Evolutionary conservation across 2,113 vertebrate genomes (phyloP).

Genomic region (Vidua macroura): DNA sequence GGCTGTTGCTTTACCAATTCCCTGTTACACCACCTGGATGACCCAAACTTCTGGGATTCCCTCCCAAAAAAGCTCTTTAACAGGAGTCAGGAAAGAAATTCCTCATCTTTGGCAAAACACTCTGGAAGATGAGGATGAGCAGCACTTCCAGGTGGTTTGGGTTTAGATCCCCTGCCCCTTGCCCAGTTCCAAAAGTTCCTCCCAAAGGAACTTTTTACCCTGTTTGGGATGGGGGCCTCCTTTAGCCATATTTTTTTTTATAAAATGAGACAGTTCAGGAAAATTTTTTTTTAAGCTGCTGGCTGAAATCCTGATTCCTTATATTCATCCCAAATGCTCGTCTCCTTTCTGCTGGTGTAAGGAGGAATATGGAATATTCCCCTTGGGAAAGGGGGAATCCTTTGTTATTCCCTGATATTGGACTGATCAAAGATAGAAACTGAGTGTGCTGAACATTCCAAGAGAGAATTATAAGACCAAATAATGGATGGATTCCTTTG

Average conservation of each 20-base stretch:
- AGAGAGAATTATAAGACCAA: neutral
- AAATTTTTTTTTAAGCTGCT: neutral
- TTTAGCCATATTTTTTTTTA: neutral
- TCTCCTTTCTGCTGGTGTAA: neutral
- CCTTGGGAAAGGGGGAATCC: neutral
- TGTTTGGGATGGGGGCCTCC: neutral
- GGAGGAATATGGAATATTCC: neutral
- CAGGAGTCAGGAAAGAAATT: neutral
- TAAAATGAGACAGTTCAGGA: neutral
- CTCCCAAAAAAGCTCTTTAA: neutral
- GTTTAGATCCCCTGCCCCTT: neutral
- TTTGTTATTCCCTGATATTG: fast-evolving
- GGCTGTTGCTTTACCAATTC: neutral
- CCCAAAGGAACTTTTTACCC: neutral
- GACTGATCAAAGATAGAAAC: neutral
- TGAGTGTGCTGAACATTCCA: neutral
- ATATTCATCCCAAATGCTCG: neutral
- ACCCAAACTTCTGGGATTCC: neutral
- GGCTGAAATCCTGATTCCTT: neutral
- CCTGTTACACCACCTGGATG: neutral
- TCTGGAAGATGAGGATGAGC: neutral
- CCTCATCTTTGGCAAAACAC: neutral
- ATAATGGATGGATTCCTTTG: neutral
- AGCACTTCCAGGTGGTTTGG: neutral
- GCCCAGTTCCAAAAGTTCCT: neutral